Conservation (phyloP, 2,797 vertebrate species). For the Aphelocoma californica region DNA sequence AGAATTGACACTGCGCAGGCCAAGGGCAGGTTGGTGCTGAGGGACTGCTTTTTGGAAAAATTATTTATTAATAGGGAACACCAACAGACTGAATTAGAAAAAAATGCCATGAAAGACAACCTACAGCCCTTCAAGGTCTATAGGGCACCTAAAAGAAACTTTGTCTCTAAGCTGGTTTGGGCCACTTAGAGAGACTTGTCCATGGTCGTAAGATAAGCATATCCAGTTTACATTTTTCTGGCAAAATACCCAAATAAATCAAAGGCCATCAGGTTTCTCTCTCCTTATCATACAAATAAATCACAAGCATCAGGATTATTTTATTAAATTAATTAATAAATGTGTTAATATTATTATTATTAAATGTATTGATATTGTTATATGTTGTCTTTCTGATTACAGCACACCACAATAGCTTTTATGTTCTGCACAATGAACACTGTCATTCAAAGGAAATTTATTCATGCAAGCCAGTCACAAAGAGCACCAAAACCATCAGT, state of each 20-base stretch:
- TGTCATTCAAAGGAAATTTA: not conserved
- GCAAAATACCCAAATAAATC: not conserved
- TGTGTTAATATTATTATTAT: not conserved
- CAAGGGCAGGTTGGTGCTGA: not conserved
- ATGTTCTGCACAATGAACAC: not conserved
- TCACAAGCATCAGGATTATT: not conserved
- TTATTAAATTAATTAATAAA: not conserved
- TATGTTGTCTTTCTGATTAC: not conserved
- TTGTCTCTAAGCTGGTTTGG: not conserved
- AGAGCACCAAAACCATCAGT: not conserved
- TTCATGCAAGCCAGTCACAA: not conserved
- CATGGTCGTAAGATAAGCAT: fast-evolving
- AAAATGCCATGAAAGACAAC: not conserved
- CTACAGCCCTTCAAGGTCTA: not conserved
- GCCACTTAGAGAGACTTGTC: not conserved
- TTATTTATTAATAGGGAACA: not conserved
- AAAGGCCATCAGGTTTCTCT: not conserved
- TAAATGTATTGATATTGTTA: not conserved
- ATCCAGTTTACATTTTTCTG: not conserved
- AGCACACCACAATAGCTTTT: not conserved
- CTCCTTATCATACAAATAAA: not conserved
- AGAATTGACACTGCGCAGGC: fast-evolving
- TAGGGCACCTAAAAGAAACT: not conserved
- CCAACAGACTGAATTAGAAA: not conserved
- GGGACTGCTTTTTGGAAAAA: not conserved